A percentile compares a stretch with the other conserved stretches of the same genome.
phyloP scores from a whole-genome alignment of 2,888 invertebrate species.

The Pyrrhosoma nymphula region DNA sequence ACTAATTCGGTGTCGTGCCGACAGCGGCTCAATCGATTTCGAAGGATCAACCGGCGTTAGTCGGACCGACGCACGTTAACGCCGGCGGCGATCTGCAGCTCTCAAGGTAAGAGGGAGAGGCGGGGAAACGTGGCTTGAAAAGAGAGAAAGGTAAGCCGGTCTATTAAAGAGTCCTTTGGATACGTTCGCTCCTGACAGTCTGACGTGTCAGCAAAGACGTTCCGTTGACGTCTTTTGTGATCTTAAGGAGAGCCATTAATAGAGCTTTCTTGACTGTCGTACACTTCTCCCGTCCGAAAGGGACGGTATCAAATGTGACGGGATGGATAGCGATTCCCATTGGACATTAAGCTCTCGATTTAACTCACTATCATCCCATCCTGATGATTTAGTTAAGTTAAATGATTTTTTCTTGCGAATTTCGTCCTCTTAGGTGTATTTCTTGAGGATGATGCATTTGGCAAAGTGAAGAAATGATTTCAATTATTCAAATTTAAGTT shows the following conservation, averaged over 20 bases:
- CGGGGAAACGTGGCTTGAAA: not conserved
- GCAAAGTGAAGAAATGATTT: too few species aligned
- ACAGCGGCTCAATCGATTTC: not conserved
- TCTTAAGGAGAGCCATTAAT: not conserved
- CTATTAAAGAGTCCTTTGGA: not conserved
- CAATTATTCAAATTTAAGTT: too few species aligned
- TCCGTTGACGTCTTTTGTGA: not conserved
- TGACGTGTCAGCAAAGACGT: not conserved
- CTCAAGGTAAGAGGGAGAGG: not conserved
- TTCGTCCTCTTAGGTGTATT: too few species aligned
- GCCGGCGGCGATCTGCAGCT: not conserved
- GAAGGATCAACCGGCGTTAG: not conserved
- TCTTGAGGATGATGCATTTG: too few species aligned
- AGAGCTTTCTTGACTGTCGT: too few species aligned
- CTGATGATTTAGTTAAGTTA: too few species aligned
- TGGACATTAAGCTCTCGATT: too few species aligned
- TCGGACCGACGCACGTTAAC: not conserved
- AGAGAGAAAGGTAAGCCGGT: not conserved
- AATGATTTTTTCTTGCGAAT: too few species aligned
- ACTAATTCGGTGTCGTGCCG: not conserved
- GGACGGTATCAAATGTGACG: too few species aligned
- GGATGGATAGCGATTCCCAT: too few species aligned
- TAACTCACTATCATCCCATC: too few species aligned
- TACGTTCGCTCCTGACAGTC: not conserved
- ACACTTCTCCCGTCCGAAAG: too few species aligned